phyloP scores from a whole-genome alignment of 2,113 vertebrate species.

The Sinosuthora webbiana region DNA sequence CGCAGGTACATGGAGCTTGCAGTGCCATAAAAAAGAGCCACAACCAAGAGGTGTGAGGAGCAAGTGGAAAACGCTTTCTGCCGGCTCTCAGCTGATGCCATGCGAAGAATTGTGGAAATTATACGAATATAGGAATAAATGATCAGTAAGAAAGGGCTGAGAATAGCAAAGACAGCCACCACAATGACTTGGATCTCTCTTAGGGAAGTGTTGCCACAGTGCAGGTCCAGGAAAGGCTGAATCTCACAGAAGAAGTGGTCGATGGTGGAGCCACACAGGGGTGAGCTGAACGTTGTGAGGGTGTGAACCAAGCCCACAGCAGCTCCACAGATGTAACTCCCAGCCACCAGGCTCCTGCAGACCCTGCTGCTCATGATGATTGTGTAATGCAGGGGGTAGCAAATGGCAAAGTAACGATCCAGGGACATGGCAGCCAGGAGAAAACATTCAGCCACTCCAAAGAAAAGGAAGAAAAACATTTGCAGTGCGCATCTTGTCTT shows the following conservation, averaged over 20 bases:
- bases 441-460: not conserved
- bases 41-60: not conserved
- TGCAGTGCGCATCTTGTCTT: not conserved
- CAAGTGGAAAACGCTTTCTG: not conserved
- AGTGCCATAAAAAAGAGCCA: not conserved
- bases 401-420: not conserved
- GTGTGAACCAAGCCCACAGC: not conserved
- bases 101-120: not conserved
- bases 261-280: not conserved
- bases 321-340: not conserved
- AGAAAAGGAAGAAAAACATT: not conserved
- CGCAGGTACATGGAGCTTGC: not conserved
- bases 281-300: not conserved
- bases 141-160: not conserved
- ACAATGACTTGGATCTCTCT: not conserved
- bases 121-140: not conserved
- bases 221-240: not conserved
- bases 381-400: not conserved
- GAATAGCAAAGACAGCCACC: not conserved
- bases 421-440: not conserved
- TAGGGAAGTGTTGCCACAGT: not conserved
- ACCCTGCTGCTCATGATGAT: not conserved
- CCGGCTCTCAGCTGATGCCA: not conserved
- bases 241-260: not conserved
- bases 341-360: not conserved